phyloP scores from a whole-genome alignment of 2,888 invertebrate genomes.

The Aphodius granarius region DNA sequence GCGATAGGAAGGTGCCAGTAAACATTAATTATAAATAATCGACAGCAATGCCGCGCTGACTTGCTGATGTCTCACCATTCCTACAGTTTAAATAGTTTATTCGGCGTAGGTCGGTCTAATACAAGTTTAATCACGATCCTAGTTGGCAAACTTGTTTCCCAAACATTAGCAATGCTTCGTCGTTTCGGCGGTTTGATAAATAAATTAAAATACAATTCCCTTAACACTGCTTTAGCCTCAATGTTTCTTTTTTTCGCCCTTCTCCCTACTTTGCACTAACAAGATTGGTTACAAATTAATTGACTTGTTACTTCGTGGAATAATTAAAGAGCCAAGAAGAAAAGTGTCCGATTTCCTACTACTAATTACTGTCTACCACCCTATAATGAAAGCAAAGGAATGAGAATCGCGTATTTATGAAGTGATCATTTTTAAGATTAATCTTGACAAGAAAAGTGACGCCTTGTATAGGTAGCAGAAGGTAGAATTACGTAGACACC shows the following conservation, averaged over 20 bases:
- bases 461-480: background rate
- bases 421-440: background rate
- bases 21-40: background rate
- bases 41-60: background rate
- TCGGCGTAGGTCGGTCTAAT: background rate
- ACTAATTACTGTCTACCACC: background rate
- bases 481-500: background rate
- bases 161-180: background rate
- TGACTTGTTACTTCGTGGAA: background rate
- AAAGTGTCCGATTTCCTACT: background rate
- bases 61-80: background rate
- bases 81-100: background rate
- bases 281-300: background rate
- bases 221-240: background rate
- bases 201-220: background rate
- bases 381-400: too few relatives aligned
- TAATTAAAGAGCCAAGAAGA: background rate
- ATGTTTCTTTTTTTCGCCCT: background rate
- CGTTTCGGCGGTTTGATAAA: background rate
- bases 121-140: background rate
- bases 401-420: too few relatives aligned
- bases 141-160: background rate
- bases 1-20: background rate
- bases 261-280: background rate
- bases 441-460: background rate